A percentile compares a stretch with the other conserved stretches of the same genome.
Evolutionary conservation across 2,797 vertebrate genomes (phyloP).

Genomic region (Ispidina lecontei): DNA sequence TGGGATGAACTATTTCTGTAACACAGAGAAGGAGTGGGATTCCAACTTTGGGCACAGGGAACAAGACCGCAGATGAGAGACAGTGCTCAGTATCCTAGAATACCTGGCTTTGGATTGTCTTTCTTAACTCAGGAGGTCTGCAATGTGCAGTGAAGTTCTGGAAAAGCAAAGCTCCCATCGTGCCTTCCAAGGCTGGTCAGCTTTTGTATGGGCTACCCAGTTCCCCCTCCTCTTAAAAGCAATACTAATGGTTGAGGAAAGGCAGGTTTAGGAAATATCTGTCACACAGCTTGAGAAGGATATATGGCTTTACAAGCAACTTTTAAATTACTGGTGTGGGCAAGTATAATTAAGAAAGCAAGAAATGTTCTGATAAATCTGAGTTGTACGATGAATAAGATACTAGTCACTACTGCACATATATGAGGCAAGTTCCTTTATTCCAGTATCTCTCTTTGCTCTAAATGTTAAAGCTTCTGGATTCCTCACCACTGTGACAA

Average conservation of each 20-base stretch:
- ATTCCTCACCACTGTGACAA: not conserved
- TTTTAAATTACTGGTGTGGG: not conserved
- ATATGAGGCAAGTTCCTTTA: not conserved
- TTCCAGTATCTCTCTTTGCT: not conserved
- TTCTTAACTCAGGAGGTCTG: not conserved
- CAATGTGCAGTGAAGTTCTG: not conserved
- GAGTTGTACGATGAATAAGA: not conserved
- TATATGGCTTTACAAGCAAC: not conserved
- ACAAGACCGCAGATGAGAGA: not conserved
- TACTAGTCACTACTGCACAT: not conserved
- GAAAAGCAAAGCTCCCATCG: accelerated
- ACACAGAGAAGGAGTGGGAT: not conserved
- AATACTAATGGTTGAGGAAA: not conserved
- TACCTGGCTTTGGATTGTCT: not conserved
- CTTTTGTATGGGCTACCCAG: not conserved
- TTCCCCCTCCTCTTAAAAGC: not conserved
- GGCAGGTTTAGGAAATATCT: not conserved
- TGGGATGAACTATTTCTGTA: not conserved
- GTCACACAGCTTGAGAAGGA: not conserved
- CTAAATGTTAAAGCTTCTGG: not conserved
- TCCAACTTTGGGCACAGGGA: not conserved
- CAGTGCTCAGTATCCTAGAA: not conserved
- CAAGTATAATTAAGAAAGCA: not conserved
- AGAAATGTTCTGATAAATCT: not conserved
- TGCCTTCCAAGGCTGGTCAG: not conserved